Percentiles rank a stretch among this genome's conserved stretches.
These are phyloP conservation scores for Eidolon helvum DNA, from an alignment of 2,113 vertebrate genomes.

Conservation along the genomic window DNA sequence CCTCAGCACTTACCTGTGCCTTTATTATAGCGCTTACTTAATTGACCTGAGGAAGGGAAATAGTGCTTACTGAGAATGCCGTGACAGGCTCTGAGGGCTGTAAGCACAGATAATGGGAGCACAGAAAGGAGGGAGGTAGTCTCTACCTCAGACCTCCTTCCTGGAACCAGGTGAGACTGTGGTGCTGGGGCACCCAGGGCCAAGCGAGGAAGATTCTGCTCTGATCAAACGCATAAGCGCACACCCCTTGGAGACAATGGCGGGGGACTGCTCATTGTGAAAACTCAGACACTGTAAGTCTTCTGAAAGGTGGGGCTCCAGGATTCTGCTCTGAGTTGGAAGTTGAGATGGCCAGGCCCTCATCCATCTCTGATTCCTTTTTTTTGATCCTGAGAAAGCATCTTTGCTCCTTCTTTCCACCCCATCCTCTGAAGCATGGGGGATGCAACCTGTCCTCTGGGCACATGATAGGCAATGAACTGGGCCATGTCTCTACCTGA, in stretches of 20 bases:
- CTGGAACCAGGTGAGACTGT: background rate
- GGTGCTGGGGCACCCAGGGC: accelerated
- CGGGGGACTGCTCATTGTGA: background rate
- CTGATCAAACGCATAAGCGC: background rate
- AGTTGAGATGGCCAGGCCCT: background rate
- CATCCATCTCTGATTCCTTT: background rate
- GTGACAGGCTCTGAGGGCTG: background rate
- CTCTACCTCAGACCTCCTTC: background rate
- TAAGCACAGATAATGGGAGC: background rate
- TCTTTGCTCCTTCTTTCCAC: background rate
- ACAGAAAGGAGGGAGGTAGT: background rate
- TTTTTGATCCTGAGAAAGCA: background rate
- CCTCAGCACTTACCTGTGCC: conserved; percentile 1
- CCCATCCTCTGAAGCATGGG: background rate
- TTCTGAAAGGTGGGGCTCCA: background rate
- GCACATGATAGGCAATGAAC: background rate
- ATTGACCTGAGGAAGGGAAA: conserved; percentile 44
- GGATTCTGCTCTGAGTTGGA: background rate
- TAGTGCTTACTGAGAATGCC: background rate
- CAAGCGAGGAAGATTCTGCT: background rate
- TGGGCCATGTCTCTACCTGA: background rate
- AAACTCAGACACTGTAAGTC: background rate
- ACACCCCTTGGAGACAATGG: background rate
- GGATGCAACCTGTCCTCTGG: background rate
- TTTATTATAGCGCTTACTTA: conserved; percentile 49